phyloP scores from a whole-genome alignment of 2,797 vertebrate species.

The Melanotaenia pygmaea region DNA sequence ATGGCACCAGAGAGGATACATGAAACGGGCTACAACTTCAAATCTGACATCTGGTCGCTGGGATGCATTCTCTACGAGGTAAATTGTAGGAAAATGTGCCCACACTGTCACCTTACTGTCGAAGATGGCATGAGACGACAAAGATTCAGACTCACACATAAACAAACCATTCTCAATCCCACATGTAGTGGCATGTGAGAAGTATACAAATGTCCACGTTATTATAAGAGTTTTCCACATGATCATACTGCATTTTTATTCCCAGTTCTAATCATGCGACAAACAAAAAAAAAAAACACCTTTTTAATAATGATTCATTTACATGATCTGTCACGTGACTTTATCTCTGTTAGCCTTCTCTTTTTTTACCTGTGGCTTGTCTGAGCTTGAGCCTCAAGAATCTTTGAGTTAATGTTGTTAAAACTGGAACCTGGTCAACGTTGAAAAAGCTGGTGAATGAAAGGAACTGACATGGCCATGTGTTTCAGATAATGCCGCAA shows the following conservation, averaged over 20 bases:
- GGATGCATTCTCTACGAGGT: conserved; percentile 99
- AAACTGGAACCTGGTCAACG: conserved; percentile 69
- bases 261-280: background rate
- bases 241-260: background rate
- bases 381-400: conserved; percentile 29
- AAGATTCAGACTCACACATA: conserved; percentile 41
- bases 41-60: conserved; percentile 92
- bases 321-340: background rate
- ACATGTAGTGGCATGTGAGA: conserved; percentile 5
- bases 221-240: background rate
- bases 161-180: conserved; percentile 38
- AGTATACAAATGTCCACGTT: background rate
- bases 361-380: background rate
- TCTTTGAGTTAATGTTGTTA: conserved; percentile 47
- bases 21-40: conserved; percentile 90
- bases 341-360: background rate
- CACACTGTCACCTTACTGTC: conserved; percentile 64
- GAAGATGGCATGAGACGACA: conserved; percentile 53
- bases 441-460: conserved; percentile 63
- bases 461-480: conserved; percentile 80
- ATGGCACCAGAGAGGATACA: conserved; percentile 90
- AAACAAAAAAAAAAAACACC: rapidly evolving
- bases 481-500: conserved; percentile 80
- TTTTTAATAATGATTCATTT: background rate
- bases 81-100: conserved; percentile 76